A percentile compares a stretch with the other conserved stretches of the same genome.
phyloP scores from a whole-genome alignment of 37 sponge, comb jelly and placozoan genomes.

The Tethya wilhelma region DNA sequence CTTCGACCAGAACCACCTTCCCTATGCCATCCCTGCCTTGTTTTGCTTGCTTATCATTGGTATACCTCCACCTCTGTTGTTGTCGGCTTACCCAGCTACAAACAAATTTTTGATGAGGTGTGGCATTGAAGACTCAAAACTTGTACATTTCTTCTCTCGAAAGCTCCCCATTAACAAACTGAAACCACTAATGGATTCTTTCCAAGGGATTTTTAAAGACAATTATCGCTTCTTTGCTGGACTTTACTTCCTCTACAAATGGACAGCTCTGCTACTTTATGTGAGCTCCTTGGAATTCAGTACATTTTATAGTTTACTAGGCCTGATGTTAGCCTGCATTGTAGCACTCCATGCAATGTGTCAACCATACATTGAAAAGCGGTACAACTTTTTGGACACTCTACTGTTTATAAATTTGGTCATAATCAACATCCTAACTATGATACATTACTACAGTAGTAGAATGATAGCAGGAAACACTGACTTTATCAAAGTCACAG shows the following conservation, averaged over 20 bases:
- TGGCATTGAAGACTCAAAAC: constrained; percentile 7
- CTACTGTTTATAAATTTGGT: constrained; percentile 36
- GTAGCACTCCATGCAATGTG: constrained; percentile 26
- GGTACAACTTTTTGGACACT: constrained; percentile 48
- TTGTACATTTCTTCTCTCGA: neutral
- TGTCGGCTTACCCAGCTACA: constrained; percentile 15
- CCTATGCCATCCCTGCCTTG: constrained; percentile 51
- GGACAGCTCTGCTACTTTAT: neutral
- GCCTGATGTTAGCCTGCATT: neutral
- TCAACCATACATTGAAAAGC: constrained; percentile 34
- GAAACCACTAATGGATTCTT: constrained; percentile 46
- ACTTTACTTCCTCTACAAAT: constrained; percentile 41
- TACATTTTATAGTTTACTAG: neutral
- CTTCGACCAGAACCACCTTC: constrained; percentile 38
- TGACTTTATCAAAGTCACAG: neutral
- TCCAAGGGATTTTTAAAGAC: constrained; percentile 45
- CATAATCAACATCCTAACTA: constrained; percentile 26
- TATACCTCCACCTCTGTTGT: constrained; percentile 9
- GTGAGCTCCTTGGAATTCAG: neutral
- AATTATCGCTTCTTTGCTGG: constrained; percentile 53
- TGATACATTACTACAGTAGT: constrained; percentile 4
- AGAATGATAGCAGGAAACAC: neutral
- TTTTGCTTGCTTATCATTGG: constrained; percentile 23
- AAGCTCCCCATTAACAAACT: constrained; percentile 15
- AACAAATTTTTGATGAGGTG: constrained; percentile 18